Evolutionary conservation across 2,888 invertebrate species (phyloP).

Genomic region (Kuschelorhynchus macadamiae): DNA sequence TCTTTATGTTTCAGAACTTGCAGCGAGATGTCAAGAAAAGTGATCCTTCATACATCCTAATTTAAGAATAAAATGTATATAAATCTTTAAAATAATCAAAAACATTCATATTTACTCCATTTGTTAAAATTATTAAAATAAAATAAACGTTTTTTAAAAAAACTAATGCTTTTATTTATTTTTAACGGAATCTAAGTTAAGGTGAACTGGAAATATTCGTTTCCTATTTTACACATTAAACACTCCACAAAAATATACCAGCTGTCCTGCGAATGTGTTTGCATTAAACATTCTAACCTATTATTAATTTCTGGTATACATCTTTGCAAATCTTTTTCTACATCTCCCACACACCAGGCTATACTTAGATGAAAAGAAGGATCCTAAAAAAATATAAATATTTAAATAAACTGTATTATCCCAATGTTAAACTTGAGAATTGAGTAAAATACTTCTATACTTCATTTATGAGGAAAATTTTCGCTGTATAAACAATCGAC

Average conservation of each 20-base stretch:
- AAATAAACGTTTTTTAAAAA: no score
- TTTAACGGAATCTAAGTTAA: no score
- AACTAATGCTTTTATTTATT: no score
- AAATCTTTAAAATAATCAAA: not conserved
- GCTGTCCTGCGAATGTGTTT: slow-evolving; percentile 66
- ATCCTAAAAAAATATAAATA: slow-evolving; percentile 72
- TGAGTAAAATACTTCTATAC: no score
- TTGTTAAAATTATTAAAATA: no score
- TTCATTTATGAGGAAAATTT: no score
- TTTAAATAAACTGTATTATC: no score
- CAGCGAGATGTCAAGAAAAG: slow-evolving; percentile 1
- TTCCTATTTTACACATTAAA: slow-evolving; percentile 82
- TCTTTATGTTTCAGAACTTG: slow-evolving; percentile 15
- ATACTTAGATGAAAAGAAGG: slow-evolving; percentile 90
- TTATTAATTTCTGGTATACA: slow-evolving; percentile 71
- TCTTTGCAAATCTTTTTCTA: slow-evolving; percentile 69
- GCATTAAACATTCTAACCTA: slow-evolving; percentile 64
- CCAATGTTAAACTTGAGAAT: no score
- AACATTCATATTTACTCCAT: no score
- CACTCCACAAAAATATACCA: slow-evolving; percentile 71
- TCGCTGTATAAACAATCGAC: no score
- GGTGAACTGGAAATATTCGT: slow-evolving; percentile 70
- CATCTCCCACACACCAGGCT: slow-evolving; percentile 83
- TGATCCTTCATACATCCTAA: not conserved
- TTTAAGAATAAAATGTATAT: not conserved